Conservation (phyloP, 2,797 vertebrate genomes). For the Lophotriccus pileatus region DNA sequence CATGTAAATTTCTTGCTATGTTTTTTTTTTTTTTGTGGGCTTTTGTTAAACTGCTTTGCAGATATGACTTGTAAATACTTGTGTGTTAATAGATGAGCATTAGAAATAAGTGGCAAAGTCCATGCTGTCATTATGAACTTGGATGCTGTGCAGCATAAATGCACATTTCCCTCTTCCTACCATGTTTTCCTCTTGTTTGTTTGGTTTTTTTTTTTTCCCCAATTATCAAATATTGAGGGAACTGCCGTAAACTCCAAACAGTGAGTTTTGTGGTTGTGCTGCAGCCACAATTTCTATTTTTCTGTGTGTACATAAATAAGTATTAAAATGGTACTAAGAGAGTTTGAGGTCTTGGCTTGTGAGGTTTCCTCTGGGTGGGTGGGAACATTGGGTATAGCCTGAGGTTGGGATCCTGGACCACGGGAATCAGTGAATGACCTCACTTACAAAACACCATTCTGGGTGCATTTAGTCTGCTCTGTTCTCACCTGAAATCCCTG, state of each 20-base stretch:
- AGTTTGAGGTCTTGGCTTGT: neutral
- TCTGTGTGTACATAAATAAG: accelerated
- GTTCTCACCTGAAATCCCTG: neutral
- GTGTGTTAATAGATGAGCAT: neutral
- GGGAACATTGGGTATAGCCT: neutral
- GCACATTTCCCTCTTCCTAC: accelerated
- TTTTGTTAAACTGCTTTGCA: neutral
- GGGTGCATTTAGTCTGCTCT: neutral
- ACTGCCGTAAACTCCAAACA: neutral
- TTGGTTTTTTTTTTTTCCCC: neutral
- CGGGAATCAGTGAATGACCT: neutral
- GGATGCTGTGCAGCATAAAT: neutral
- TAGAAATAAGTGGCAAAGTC: neutral
- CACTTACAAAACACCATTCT: neutral
- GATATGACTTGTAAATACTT: neutral
- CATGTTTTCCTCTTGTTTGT: neutral
- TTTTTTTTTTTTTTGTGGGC: neutral
- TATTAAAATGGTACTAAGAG: neutral
- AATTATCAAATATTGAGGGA: neutral
- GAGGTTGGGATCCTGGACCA: accelerated
- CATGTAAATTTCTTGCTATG: neutral
- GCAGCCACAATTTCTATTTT: neutral
- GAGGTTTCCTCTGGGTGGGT: neutral
- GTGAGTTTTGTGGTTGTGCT: neutral
- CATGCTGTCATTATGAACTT: neutral